Evolutionary conservation across 2,888 invertebrate genomes (phyloP), one percentile per base, ranked within the genome.

Genomic region (Bembecia ichneumoniformis): DNA sequence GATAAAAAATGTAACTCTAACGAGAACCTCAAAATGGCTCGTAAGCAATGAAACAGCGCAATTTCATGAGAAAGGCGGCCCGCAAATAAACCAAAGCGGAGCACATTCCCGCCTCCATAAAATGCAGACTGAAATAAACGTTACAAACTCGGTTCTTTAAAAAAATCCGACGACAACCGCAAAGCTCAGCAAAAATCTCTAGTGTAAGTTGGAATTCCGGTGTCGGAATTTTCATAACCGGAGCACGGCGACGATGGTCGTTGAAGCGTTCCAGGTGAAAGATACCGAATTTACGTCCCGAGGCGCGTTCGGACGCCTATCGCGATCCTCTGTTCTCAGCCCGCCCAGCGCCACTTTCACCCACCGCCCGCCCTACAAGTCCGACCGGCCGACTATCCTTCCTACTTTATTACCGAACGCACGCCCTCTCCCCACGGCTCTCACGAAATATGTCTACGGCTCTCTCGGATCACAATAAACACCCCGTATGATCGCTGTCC

Each of bases 221-320:
- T 67, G 77, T 73, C 58, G 84, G 84, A 84, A 84, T 84, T 86
- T 86, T 86, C 86, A 86, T 86, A 84, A 83, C 83, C 66, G 76
- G 72, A 68, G 74, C 59, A 63, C 63, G 54, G 71, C 63, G 71
- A 59, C 66, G 64, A 57, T 66, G 67, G 71, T 63, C 68, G 72
- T 61, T 66, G 75, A 67, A 69, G 72, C 77, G 74, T 73, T 71
- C 61, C 69, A 76, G 73, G 77, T 77, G 77, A 68, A 74, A 71
- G 78, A 76, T 78, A 69, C 75, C 66, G 68, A 75, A 77, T 77
- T 74, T 74, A 74, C 76, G 68, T 71, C 74, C 74, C 65, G 66
- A 70, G 71, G 72, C 73, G 13, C 11, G 20, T 20, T 13, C 20
- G 9, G 34, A 7, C 46, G 46, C 63, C 68, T 66, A 69, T 72